Conservation (phyloP, 2,797 vertebrate species). For the Anguilla pacifica region DNA sequence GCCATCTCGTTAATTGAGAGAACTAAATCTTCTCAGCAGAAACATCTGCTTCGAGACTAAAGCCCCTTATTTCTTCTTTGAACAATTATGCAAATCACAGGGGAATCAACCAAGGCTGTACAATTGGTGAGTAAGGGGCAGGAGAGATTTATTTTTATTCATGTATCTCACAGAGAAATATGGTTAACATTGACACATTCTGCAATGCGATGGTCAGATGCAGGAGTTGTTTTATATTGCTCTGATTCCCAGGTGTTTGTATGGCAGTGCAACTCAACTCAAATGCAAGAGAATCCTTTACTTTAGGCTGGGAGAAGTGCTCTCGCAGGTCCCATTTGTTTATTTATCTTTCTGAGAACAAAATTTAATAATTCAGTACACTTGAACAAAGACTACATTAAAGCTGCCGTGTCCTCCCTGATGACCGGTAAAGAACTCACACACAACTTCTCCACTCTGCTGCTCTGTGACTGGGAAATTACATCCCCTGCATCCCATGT, state of each 20-base stretch:
- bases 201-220: neutral
- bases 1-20: slow-evolving; percentile 70
- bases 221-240: neutral
- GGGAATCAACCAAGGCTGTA: neutral
- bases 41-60: slow-evolving; percentile 64
- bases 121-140: neutral
- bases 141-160: neutral
- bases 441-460: neutral
- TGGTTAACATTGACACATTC: neutral
- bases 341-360: neutral
- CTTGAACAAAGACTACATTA: neutral
- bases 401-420: neutral
- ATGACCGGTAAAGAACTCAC: neutral
- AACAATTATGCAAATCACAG: slow-evolving; percentile 19
- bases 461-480: neutral
- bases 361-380: neutral
- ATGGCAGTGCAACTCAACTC: neutral
- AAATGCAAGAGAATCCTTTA: neutral
- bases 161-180: neutral
- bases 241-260: neutral
- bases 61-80: slow-evolving; percentile 35
- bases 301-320: neutral
- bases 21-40: slow-evolving; percentile 61
- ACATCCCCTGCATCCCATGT: neutral
- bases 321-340: neutral